These are phyloP conservation scores for Diarsia dahlii DNA, from an alignment of 2,888 invertebrate species.

Conservation along the genomic window DNA sequence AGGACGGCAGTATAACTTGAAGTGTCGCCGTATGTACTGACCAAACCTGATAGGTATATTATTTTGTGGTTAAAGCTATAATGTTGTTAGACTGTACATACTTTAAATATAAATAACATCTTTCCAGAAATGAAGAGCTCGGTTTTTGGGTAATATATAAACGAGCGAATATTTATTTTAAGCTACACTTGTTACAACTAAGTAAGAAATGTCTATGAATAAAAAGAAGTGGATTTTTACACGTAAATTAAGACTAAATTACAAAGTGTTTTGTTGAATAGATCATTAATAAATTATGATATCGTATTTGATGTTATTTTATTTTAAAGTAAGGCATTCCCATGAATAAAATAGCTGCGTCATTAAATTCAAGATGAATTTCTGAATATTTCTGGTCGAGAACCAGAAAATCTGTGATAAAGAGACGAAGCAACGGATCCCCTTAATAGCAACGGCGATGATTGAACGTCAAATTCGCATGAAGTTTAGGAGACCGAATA, in stretches of 20 bases:
- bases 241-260: neutral
- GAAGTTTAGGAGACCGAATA: no score
- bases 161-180: neutral
- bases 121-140: neutral
- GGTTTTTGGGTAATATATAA: neutral
- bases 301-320: neutral
- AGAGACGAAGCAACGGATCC: neutral
- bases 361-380: neutral
- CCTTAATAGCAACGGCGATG: no score
- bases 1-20: no score
- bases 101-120: neutral
- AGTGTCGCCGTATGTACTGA: neutral
- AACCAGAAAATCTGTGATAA: neutral
- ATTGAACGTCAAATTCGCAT: no score
- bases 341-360: neutral
- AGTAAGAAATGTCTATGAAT: neutral
- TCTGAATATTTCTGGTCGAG: neutral
- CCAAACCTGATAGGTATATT: neutral
- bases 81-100: neutral
- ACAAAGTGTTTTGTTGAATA: neutral
- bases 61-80: neutral
- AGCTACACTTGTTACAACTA: neutral
- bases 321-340: neutral
- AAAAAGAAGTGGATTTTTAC: neutral
- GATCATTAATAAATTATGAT: conserved; percentile 1